Conservation (phyloP, 2,797 vertebrate genomes). For the Eulemur mongoz region DNA sequence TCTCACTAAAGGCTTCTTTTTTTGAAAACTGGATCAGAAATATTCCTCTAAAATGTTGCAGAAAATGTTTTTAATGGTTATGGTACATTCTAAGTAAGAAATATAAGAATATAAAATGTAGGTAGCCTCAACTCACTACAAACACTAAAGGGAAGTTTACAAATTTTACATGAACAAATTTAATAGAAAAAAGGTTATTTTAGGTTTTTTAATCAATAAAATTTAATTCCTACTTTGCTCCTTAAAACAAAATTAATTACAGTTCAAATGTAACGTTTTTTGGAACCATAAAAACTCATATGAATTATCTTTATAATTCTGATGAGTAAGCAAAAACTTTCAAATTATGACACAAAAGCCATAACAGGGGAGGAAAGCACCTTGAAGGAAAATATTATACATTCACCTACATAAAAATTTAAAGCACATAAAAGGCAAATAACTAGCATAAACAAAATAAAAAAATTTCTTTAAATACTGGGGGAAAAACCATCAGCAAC, state of each 20-base stretch:
- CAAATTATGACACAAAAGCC: slow-evolving; percentile 23
- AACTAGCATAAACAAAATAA: slow-evolving; percentile 9
- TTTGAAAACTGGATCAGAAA: neutral
- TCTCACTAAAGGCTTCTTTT: neutral
- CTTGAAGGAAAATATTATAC: neutral
- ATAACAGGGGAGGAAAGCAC: neutral
- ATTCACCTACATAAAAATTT: slow-evolving; percentile 34
- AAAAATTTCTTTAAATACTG: neutral
- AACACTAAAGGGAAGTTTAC: neutral
- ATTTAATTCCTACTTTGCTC: neutral
- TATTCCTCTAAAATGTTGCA: neutral
- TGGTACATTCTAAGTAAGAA: neutral
- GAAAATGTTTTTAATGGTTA: slow-evolving; percentile 44
- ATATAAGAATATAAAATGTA: slow-evolving; percentile 2
- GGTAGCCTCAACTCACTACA: neutral
- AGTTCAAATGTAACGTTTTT: slow-evolving; percentile 15
- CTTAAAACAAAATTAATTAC: slow-evolving; percentile 25
- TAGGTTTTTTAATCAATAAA: neutral
- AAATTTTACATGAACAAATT: slow-evolving; percentile 30
- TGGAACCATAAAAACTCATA: neutral
- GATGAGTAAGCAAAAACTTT: slow-evolving; percentile 25
- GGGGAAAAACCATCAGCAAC: neutral
- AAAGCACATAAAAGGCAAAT: slow-evolving; percentile 30
- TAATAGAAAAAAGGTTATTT: slow-evolving; percentile 14
- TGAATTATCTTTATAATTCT: slow-evolving; percentile 22